Base-by-base conservation (phyloP, 92 coral and sea anemone species). In the Heteractis magnifica region DNA sequence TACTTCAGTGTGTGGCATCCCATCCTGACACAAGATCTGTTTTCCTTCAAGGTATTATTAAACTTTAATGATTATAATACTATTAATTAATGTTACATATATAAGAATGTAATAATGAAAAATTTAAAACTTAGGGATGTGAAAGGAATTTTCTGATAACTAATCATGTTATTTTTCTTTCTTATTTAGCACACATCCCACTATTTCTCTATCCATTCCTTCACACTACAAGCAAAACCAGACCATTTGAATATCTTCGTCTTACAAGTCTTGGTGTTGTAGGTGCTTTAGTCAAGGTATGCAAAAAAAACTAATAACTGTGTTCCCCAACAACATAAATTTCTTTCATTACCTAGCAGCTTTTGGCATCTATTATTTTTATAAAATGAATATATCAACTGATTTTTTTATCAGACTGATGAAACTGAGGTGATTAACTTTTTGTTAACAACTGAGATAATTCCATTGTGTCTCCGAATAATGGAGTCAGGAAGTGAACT, bases 401-500 rank as follows among this genome's bases (percentile, higher is more conserved):
- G 49, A 18, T 18, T 26, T 68, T 64, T 53, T 52, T 82, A 81
- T 16, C 77, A 96, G 99, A 96, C 99, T 65, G 99, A 96, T 78
- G 99, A 96, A 75, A 94, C 99, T 50, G 99, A 96, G 82, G 99
- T 96, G 52, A 96, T 96, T 23, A 96, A 94, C 83, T 96, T 96
- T 83, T 87, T 96, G 64, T 88, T 96, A 72, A 96, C 99, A 75
- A 96, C 99, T 82, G 99, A 96, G 75, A 96, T 96, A 18, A 96
- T 96, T 77, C 99, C 99, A 0, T 81, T 96, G 65, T 96, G 98
- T 81, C 88, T 95, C 26, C 87, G 98, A 59, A 95, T 95, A 53
- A 95, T 95, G 98, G 98, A 95, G 72, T 94, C 98, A 65, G 98
- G 98, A 72, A 95, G 98, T 87, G 98, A 95, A 79, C 92, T 95